Evolutionary conservation across 2,797 vertebrate genomes (phyloP), one percentile per base, ranked within the genome.

Genomic region (Avahi laniger): DNA sequence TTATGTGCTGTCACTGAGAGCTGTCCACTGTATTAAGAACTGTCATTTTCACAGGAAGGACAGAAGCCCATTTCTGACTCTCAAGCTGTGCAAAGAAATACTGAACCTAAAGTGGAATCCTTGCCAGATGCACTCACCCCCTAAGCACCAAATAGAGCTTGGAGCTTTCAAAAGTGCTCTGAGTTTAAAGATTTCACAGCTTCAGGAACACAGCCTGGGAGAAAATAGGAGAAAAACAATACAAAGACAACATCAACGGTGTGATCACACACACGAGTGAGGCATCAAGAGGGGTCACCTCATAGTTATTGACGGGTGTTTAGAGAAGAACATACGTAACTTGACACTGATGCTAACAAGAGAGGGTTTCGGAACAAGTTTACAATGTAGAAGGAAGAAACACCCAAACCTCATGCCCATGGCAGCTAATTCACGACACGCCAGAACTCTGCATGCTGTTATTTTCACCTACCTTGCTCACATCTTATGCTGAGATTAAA

Each of bases 401-500:
- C 46, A 20, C 38, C 46, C 46, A 28, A 28, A 20, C 20, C 20
- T 28, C 8, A 3, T 5, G 4, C n/a, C 59, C 24, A 7, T 0
- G 4, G n/a, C 41, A 28, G 33, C 43, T 52, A 73, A 20, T 17
- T 59, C 72, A 22, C 26, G 22, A 7, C 1, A 41, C 11, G 18
- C 75, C 22, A 65, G 50, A 76, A 30, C 12, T 52, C 28, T 6
- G 5, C 6, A 3, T 0, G 33, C 7, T 41, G 5, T 79, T 85
- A 24, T 30, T 50, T 86, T 54, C 43, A 50, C 6, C 12, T 15
- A n/a, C 57, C n/a, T 35, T 41, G 59, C 67, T 96, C 84, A 85
- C 73, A 70, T 97, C 94, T 87, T 85, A 82, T 41, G 33, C 83
- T 85, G 80, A 65, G 97, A 89, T 97, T 92, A 96, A 95, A 91